These are phyloP conservation scores for Eulacestoma nigropectus DNA, from an alignment of 2,113 vertebrate genomes.

Conservation along the genomic window DNA sequence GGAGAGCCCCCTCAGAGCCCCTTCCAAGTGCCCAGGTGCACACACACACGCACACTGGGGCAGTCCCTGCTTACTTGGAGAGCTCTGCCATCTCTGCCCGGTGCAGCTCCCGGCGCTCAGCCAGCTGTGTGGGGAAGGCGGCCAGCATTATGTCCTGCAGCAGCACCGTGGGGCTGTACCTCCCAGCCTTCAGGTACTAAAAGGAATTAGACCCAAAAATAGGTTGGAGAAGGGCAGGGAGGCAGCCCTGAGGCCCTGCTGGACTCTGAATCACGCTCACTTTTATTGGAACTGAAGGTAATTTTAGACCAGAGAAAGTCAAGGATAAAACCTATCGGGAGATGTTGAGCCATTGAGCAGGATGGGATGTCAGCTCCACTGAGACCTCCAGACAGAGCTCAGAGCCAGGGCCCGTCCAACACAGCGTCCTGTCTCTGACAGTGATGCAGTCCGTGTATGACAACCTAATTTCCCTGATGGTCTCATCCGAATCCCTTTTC, in stretches of 20 bases:
- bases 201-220: neutral
- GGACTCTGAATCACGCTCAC: neutral
- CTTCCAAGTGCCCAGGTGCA: neutral
- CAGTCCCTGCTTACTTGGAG: conserved; percentile 77
- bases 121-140: conserved; percentile 77
- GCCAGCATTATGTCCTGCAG: conserved; percentile 78
- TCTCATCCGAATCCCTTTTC: neutral
- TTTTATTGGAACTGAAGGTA: neutral
- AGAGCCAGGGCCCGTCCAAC: neutral
- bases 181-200: conserved; percentile 86
- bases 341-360: neutral
- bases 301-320: neutral
- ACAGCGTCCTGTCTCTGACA: neutral
- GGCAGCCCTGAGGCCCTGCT: neutral
- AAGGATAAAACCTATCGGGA: neutral
- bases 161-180: conserved; percentile 77
- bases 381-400: neutral
- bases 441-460: conserved; percentile 39
- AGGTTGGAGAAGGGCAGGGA: neutral
- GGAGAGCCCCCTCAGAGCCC: neutral
- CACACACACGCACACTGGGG: no score
- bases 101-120: conserved; percentile 80
- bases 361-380: neutral
- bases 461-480: conserved; percentile 43
- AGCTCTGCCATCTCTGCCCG: conserved; percentile 84